Conservation (phyloP, 2,113 vertebrate genomes). For the Campylomormyrus numenius region DNA sequence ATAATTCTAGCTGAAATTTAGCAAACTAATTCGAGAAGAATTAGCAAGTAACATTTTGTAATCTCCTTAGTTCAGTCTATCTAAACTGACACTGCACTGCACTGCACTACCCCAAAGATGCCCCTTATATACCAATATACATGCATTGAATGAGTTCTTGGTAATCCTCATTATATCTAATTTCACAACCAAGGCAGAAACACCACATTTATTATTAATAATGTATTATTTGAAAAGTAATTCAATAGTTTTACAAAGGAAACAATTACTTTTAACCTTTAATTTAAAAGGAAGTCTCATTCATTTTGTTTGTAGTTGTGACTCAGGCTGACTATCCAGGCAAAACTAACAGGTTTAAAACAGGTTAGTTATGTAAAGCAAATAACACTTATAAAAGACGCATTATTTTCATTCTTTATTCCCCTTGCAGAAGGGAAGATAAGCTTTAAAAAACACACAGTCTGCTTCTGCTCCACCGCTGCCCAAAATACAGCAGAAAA, state of each 20-base stretch:
- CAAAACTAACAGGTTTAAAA: background rate
- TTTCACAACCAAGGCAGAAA: background rate
- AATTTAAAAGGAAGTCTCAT: background rate
- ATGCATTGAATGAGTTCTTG: background rate
- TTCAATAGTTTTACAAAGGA: background rate
- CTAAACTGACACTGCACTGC: background rate
- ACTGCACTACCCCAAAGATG: background rate
- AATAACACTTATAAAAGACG: conserved; percentile 1
- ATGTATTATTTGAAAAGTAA: background rate
- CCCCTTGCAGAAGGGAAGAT: background rate
- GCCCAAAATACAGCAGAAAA: background rate
- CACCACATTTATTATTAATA: background rate
- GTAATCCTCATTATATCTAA: background rate
- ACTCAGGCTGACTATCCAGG: background rate
- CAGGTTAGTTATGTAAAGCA: background rate
- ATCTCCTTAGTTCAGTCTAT: background rate
- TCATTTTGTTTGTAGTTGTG: background rate
- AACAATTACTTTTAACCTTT: background rate
- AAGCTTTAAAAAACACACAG: conserved; percentile 5
- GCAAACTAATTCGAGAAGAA: background rate
- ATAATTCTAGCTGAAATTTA: background rate
- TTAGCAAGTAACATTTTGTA: background rate
- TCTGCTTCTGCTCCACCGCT: background rate
- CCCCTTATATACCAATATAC: background rate
- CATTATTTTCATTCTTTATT: background rate